Percentiles rank a stretch among this genome's conserved stretches.
Conservation (phyloP, 2,797 vertebrate genomes). For the Capromys pilorides region DNA sequence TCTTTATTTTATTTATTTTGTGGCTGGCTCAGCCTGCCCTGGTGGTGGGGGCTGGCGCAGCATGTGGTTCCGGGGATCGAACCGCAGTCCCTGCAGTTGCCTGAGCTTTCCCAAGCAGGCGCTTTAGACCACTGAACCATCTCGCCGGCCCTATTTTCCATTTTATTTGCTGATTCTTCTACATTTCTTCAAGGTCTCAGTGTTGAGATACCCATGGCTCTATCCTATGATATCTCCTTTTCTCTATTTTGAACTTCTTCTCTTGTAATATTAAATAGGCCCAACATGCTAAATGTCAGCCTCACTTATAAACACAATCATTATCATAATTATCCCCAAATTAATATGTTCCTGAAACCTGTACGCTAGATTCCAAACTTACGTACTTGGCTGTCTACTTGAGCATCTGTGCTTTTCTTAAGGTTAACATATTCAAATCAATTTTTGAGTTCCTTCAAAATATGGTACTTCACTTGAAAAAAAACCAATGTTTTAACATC, state of each 20-base stretch:
- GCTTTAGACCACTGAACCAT: too few relatives aligned
- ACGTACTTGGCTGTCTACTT: background rate
- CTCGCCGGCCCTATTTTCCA: too few relatives aligned
- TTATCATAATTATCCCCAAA: background rate
- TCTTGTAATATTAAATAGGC: background rate
- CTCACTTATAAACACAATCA: background rate
- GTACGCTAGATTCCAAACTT: background rate
- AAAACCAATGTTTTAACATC: background rate
- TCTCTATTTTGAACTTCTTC: background rate
- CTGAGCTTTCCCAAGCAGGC: too few relatives aligned
- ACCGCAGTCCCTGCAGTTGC: too few relatives aligned
- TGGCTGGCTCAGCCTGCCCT: too few relatives aligned
- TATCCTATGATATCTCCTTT: background rate
- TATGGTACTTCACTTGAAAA: background rate
- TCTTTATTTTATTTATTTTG: too few relatives aligned
- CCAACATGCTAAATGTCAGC: background rate
- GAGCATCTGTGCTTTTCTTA: background rate
- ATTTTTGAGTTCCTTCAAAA: background rate
- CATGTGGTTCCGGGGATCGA: too few relatives aligned
- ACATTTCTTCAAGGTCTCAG: background rate
- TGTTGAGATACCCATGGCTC: background rate
- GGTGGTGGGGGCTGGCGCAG: too few relatives aligned
- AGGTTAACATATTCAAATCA: constrained; percentile 12
- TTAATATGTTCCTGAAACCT: background rate
- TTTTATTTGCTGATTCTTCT: background rate